Conservation (phyloP, 2,797 vertebrate genomes). For the Parauchenoglanis punctatus region DNA sequence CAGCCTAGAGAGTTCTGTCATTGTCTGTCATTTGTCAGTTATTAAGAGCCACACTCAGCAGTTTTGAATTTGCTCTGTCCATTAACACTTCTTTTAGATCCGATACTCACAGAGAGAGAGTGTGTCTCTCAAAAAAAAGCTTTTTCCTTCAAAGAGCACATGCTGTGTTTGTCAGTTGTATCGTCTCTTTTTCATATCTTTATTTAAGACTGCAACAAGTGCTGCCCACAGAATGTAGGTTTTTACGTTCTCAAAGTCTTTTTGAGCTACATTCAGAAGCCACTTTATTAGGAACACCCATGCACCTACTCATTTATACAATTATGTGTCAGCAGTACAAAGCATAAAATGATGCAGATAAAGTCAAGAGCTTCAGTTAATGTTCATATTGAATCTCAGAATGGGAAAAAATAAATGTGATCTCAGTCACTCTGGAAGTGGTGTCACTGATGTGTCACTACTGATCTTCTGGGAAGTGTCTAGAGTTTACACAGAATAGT, state of each 20-base stretch:
- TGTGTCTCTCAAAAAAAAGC: conserved; percentile 7
- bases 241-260: not conserved
- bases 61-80: conserved; percentile 23
- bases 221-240: conserved; percentile 1
- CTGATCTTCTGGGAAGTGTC: not conserved
- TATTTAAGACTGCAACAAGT: not conserved
- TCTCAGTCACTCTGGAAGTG: not conserved
- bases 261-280: not conserved
- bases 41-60: conserved; percentile 12
- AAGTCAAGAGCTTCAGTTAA: not conserved
- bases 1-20: not conserved
- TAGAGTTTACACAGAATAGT: not conserved
- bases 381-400: not conserved
- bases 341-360: not conserved
- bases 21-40: conserved; percentile 21
- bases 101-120: conserved; percentile 20
- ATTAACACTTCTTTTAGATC: conserved; percentile 37
- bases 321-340: not conserved
- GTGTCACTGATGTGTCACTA: not conserved
- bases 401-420: not conserved
- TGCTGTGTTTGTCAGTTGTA: not conserved
- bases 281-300: conserved; percentile 8
- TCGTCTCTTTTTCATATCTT: not conserved
- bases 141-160: conserved; percentile 3
- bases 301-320: not conserved